A percentile compares a stretch with the other conserved stretches of the same genome.
phyloP scores from a whole-genome alignment of 2,113 vertebrate genomes.

The Pseudopipra pipra region DNA sequence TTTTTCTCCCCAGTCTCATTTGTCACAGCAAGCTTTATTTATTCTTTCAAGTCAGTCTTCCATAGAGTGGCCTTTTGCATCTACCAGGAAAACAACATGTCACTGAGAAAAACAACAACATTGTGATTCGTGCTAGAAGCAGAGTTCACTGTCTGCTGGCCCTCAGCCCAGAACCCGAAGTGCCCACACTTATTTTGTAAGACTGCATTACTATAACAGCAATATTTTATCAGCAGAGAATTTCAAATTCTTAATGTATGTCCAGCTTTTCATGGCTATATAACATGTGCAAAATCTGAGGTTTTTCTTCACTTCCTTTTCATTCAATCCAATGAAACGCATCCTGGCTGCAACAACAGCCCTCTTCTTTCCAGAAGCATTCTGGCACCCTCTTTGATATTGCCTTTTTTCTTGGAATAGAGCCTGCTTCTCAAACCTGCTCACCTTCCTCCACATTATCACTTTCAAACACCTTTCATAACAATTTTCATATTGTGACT shows the following conservation, averaged over 20 bases:
- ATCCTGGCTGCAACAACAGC: background rate
- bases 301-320: background rate
- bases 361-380: background rate
- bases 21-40: background rate
- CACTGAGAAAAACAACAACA: background rate
- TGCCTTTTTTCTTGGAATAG: background rate
- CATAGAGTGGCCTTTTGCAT: background rate
- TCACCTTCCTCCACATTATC: background rate
- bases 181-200: background rate
- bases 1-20: background rate
- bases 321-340: background rate
- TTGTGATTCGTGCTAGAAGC: background rate
- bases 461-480: background rate
- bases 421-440: background rate
- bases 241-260: background rate
- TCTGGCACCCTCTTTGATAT: background rate
- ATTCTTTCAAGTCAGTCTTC: background rate
- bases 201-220: background rate
- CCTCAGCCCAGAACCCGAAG: background rate
- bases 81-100: background rate
- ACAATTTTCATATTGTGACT: background rate
- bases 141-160: conserved; percentile 7
- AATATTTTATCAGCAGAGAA: background rate
- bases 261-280: background rate
- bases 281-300: background rate